Base-by-base conservation (phyloP, 2,797 vertebrate species). In the Amblyopsis hoosieri region DNA sequence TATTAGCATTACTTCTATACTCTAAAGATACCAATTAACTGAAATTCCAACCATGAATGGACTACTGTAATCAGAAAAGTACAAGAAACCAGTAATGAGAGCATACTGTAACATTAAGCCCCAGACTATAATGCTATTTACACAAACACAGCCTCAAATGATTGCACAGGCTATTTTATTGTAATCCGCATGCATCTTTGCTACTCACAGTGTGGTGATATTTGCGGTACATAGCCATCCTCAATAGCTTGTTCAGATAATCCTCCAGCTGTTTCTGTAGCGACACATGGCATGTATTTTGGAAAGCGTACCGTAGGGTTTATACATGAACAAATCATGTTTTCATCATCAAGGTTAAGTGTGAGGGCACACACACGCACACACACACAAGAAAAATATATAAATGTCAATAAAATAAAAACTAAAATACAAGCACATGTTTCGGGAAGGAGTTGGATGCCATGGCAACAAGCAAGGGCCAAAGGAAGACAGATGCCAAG, bases 181-280 rank as follows among this genome's bases (percentile, higher is more conserved):
- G 48, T 50, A n/a, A 14, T 14, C 14, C 6, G 33, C 8, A 5
- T 37, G 33, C 33, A 37, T 37, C 33, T 37, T 1, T 66, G 33
- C 74, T 81, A 91, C 96, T 97, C 93, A 99, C 98, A 23, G 96
- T 99, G 48, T 97, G 95, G 62, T 97, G 94, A 77, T 98, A 98
- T 90, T 97, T 98, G 81, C 92, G 94, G 87, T 99, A 99, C 92
- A 98, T 90, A 0, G 95, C 90, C 96, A 97, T 98, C 90, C 92
- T 96, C 72, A 99, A 90, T 80, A 99, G 91, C 72, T 94, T 96
- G 84, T 95, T 95, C 89, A 99, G 82, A 83, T 99, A 99, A 86
- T 99, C 97, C 74, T 99, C 97, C 83, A 99, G 90, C 67, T 99
- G 98, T 88, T 93, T 98, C 98, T 99, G 84, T 69, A 72, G 71